A percentile compares a stretch with the other conserved stretches of the same genome.
Evolutionary conservation across 1,140 invertebrate genomes (phyloP).

Genomic region (Doryteuthis pealeii): DNA sequence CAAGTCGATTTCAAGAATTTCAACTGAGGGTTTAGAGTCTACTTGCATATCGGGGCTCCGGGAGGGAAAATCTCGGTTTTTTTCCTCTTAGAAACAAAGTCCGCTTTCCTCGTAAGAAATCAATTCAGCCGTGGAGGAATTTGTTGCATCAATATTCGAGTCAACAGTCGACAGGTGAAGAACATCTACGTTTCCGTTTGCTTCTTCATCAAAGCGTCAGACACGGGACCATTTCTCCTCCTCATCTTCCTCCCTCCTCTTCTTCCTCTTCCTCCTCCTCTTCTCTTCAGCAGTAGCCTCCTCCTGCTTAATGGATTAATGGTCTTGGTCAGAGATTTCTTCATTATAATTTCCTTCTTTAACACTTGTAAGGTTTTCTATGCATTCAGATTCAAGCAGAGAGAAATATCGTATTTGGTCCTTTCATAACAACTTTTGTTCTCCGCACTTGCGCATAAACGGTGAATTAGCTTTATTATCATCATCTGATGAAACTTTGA

Average conservation of each 20-base stretch:
- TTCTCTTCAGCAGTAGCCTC: conserved; percentile 13
- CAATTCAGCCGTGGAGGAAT: conserved; percentile 18
- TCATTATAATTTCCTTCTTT: no score
- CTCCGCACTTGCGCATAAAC: background rate
- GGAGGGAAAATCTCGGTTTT: conserved; percentile 15
- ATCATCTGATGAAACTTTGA: background rate
- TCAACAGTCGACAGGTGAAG: conserved; percentile 23
- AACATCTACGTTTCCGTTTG: conserved; percentile 19
- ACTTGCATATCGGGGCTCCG: no score
- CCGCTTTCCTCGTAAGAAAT: conserved; percentile 29
- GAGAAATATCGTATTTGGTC: no score
- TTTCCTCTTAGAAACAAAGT: conserved; percentile 24
- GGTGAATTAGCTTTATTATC: background rate
- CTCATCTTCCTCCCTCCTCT: no score
- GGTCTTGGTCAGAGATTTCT: no score
- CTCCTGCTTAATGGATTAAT: conserved; percentile 24
- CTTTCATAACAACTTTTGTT: background rate
- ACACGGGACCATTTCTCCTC: no score
- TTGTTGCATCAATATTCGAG: conserved; percentile 23
- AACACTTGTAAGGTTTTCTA: no score
- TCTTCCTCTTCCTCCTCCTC: conserved; percentile 22
- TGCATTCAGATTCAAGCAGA: no score
- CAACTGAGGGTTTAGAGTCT: background rate
- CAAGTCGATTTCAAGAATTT: conserved; percentile 4
- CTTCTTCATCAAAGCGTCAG: conserved; percentile 2